These are phyloP conservation scores for Rhynchonycteris naso DNA, from an alignment of 2,797 vertebrate genomes.

Conservation along the genomic window DNA sequence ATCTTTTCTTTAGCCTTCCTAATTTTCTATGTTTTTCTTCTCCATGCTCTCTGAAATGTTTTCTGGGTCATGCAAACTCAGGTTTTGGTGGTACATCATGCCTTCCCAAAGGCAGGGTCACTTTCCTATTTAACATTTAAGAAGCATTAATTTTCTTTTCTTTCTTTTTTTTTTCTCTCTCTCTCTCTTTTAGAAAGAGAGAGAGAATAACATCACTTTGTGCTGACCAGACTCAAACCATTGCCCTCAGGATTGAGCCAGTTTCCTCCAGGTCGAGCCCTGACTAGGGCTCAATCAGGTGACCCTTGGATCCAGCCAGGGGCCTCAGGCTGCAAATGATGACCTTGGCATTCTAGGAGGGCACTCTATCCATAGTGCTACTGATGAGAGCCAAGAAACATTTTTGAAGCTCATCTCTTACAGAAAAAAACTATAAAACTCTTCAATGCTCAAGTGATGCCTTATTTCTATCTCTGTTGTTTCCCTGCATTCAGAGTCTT, in stretches of 20 bases:
- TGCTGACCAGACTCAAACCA: too few species aligned
- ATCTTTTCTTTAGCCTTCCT: neutral
- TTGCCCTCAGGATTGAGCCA: too few species aligned
- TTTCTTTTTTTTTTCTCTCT: too few species aligned
- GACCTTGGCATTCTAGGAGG: too few species aligned
- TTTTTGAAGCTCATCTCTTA: slow-evolving; percentile 32
- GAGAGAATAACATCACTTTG: too few species aligned
- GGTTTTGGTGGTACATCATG: neutral
- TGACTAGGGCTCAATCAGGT: too few species aligned
- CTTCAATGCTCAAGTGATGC: slow-evolving; percentile 4
- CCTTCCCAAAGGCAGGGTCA: neutral
- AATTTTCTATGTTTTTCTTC: neutral
- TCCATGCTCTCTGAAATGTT: neutral
- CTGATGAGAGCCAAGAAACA: neutral
- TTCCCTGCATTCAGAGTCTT: neutral
- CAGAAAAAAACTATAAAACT: slow-evolving; percentile 28
- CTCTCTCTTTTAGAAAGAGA: too few species aligned
- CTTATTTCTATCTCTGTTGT: neutral
- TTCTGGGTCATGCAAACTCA: slow-evolving; percentile 3
- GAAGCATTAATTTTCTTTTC: neutral
- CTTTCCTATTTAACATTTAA: slow-evolving; percentile 60
- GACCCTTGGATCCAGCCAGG: too few species aligned
- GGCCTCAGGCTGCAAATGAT: too few species aligned
- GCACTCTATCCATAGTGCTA: too few species aligned
- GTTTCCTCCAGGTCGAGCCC: too few species aligned